Percentiles rank a stretch among this genome's conserved stretches.
Conservation (phyloP, 2,888 invertebrate genomes). For the Tineola bisselliella region DNA sequence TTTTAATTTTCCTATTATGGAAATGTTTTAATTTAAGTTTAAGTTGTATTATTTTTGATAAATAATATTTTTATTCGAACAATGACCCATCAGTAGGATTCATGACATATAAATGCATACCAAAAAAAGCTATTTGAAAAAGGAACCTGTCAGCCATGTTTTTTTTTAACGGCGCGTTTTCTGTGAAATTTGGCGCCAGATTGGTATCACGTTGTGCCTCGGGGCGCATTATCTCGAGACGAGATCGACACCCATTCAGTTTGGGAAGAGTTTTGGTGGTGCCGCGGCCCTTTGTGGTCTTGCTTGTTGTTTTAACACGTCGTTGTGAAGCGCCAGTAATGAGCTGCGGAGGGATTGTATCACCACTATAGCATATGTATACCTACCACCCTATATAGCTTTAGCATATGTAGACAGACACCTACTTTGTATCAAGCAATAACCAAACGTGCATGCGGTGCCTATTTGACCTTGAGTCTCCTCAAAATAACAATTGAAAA, state of each 20-base stretch:
- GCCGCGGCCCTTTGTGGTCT: constrained; percentile 35
- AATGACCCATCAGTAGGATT: background rate
- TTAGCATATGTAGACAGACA: too few relatives aligned
- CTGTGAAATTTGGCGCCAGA: constrained; percentile 64
- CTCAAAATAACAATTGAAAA: too few relatives aligned
- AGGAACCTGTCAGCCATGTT: constrained; percentile 16
- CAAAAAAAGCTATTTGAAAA: constrained; percentile 24
- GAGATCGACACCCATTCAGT: constrained; percentile 46
- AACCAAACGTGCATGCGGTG: too few relatives aligned
- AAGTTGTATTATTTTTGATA: too few relatives aligned
- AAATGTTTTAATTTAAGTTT: too few relatives aligned
- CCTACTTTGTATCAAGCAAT: too few relatives aligned
- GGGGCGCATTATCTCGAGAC: constrained; percentile 38
- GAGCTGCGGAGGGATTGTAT: constrained; percentile 26
- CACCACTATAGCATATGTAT: too few relatives aligned
- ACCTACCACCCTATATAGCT: too few relatives aligned
- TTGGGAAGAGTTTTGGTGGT: constrained; percentile 22
- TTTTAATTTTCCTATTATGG: too few relatives aligned
- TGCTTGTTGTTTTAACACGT: constrained; percentile 45
- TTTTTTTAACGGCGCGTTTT: constrained; percentile 30
- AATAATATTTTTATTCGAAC: background rate
- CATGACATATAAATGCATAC: constrained; percentile 1
- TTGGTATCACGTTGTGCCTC: constrained; percentile 34
- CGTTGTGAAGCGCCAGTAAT: constrained; percentile 35
- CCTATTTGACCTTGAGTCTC: too few relatives aligned